phyloP scores from a whole-genome alignment of 2,797 vertebrate species.

The Allobates femoralis region DNA sequence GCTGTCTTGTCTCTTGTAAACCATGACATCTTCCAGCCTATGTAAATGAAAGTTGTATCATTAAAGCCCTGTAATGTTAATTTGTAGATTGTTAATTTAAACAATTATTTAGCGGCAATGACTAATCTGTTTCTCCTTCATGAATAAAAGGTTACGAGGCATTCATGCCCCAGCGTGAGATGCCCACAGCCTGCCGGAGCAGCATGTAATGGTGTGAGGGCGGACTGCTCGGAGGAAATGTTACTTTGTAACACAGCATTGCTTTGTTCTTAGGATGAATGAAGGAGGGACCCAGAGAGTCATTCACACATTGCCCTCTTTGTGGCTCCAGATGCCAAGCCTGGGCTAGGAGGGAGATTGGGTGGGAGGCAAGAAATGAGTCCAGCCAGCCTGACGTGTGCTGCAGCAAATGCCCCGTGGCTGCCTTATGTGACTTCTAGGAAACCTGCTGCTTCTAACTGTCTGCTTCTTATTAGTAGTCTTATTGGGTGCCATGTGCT shows the following conservation, averaged over 20 bases:
- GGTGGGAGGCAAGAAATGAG: constrained; percentile 38
- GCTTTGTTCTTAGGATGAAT: constrained; percentile 52
- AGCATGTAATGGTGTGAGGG: constrained; percentile 44
- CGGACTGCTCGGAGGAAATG: constrained; percentile 40
- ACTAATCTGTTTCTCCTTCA: constrained; percentile 26
- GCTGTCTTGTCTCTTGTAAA: background rate
- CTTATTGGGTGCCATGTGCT: background rate
- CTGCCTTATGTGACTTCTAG: constrained; percentile 37
- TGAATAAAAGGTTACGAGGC: constrained; percentile 43
- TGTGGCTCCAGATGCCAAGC: constrained; percentile 58
- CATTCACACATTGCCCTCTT: constrained; percentile 55
- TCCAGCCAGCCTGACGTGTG: background rate
- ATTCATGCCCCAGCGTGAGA: constrained; percentile 22
- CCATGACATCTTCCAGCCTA: background rate
- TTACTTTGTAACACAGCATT: constrained; percentile 53
- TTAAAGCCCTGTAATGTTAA: background rate
- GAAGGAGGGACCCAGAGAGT: constrained; percentile 34
- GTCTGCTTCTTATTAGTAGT: background rate
- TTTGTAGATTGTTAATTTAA: constrained; percentile 20
- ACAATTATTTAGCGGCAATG: background rate
- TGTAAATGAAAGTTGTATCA: background rate
- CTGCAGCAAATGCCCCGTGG: constrained; percentile 19
- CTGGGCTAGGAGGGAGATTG: constrained; percentile 22
- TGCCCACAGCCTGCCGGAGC: constrained; percentile 46
- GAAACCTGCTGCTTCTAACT: constrained; percentile 15